phyloP scores from a whole-genome alignment of 92 coral and sea anemone genomes.

The Metridium senile region DNA sequence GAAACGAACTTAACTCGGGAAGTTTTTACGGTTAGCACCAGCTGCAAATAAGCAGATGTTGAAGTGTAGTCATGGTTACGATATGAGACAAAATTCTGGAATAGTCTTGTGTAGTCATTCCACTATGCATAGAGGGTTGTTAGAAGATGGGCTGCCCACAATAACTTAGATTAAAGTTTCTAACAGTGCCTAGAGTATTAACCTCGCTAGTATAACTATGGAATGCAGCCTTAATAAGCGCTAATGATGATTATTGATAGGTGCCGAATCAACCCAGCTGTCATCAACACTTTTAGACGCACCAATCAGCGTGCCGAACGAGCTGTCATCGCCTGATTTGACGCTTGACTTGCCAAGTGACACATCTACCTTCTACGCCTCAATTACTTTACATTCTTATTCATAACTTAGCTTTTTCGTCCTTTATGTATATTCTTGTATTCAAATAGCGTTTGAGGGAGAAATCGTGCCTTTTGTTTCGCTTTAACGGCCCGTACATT shows the following conservation, averaged over 20 bases:
- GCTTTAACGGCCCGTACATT: conserved; percentile 85
- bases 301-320: conserved; percentile 85
- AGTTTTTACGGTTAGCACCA: conserved; percentile 23
- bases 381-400: conserved; percentile 78
- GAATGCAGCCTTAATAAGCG: conserved; percentile 85
- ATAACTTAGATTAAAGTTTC: no score
- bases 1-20: conserved; percentile 31
- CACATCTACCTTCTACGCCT: conserved; percentile 91
- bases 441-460: conserved; percentile 73
- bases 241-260: conserved; percentile 88
- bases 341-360: conserved; percentile 85
- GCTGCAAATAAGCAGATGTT: conserved; percentile 59
- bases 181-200: no score
- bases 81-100: conserved; percentile 20
- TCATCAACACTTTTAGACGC: conserved; percentile 70
- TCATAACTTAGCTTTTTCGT: conserved; percentile 76
- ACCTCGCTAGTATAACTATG: conserved; percentile 58
- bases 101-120: background rate
- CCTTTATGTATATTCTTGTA: conserved; percentile 84
- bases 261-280: conserved; percentile 89
- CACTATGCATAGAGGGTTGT: no score
- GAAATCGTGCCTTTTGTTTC: conserved; percentile 81
- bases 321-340: conserved; percentile 91
- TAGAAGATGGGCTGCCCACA: no score
- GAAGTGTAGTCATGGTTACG: conserved; percentile 61